Evolutionary conservation across 2,113 vertebrate species (phyloP), one percentile per base, ranked within the genome.

Genomic region (Catagonus wagneri): DNA sequence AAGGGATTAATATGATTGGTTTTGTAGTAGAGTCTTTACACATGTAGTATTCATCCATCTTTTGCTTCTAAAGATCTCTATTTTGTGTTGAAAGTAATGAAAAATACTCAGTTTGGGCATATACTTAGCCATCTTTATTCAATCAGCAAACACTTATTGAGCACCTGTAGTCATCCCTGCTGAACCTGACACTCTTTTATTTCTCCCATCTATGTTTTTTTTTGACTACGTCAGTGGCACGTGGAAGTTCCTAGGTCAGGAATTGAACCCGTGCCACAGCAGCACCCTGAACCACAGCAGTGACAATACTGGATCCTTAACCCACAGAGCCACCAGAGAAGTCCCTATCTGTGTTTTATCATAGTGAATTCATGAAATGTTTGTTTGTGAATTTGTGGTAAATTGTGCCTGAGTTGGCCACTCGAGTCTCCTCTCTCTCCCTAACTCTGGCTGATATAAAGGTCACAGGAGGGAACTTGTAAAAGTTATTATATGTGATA

Each of bases 41-140:
- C n/a, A 54, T 2, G 76, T 78, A 83, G 54, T 60, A 50, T 80
- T 91, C 27, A 58, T 22, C 16, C 83, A 14, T 56, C 52, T 88
- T 93, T 79, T 39, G 34, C 56, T 80, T 93, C 32, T 75, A 54
- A 93, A 72, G 90, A 80, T 75, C n/a, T 91, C 4, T 79, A 23
- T 68, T 91, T 94, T 87, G 36, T n/a, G 12, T 87, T 92, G 34
- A n/a, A 7, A 83, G 7, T 72, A 29, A 23, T 15, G 66, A 16
- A 52, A 75, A 81, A 34, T 52, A 63, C 54, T 61, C 17, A 50
- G 32, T 61, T 65, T 65, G 27, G 58, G 20, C 19, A 27, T 4
- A 25, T 34, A 36, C 32, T 93, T 89, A 71, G 61, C 61, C 11
- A 71, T 60, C 14, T 36, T 89, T 68, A 66, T 93, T 96, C 61